phyloP scores from a whole-genome alignment of 1,140 invertebrate genomes.

The Mizuhopecten yessoensis region DNA sequence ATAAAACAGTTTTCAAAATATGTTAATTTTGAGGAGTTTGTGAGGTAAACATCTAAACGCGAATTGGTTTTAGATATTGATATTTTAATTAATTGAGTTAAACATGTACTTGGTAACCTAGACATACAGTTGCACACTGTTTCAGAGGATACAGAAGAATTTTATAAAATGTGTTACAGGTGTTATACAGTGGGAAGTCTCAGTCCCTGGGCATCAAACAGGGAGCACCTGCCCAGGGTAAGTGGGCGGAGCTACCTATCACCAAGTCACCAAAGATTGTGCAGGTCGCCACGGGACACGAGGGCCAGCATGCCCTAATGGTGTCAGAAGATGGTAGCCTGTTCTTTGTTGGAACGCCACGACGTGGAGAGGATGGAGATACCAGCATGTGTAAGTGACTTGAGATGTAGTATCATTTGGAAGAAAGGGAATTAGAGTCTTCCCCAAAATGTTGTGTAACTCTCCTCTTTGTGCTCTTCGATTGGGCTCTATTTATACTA shows the following conservation, averaged over 20 bases:
- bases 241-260: slow-evolving; percentile 90
- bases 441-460: too few relatives aligned
- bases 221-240: slow-evolving; percentile 85
- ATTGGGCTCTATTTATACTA: too few relatives aligned
- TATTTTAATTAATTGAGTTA: too few relatives aligned
- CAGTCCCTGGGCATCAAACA: slow-evolving; percentile 90
- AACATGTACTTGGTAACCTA: too few relatives aligned
- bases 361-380: slow-evolving; percentile 97
- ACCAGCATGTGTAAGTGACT: slow-evolving; percentile 81
- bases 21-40: too few relatives aligned
- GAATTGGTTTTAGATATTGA: too few relatives aligned
- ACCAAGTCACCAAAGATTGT: slow-evolving; percentile 90
- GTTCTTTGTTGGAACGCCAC: slow-evolving; percentile 93
- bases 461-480: too few relatives aligned
- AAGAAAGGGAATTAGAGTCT: too few relatives aligned
- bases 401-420: too few relatives aligned
- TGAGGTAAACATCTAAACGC: too few relatives aligned
- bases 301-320: slow-evolving; percentile 94
- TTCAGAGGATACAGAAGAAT: too few relatives aligned
- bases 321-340: slow-evolving; percentile 95
- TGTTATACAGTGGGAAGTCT: slow-evolving; percentile 91
- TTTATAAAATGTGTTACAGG: slow-evolving; percentile 80
- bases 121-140: too few relatives aligned
- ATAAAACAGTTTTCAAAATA: not conserved
- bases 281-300: slow-evolving; percentile 94